Evolutionary conservation across 2,797 vertebrate genomes (phyloP), one percentile per base, ranked within the genome.

Genomic region (Gallirallus australis): DNA sequence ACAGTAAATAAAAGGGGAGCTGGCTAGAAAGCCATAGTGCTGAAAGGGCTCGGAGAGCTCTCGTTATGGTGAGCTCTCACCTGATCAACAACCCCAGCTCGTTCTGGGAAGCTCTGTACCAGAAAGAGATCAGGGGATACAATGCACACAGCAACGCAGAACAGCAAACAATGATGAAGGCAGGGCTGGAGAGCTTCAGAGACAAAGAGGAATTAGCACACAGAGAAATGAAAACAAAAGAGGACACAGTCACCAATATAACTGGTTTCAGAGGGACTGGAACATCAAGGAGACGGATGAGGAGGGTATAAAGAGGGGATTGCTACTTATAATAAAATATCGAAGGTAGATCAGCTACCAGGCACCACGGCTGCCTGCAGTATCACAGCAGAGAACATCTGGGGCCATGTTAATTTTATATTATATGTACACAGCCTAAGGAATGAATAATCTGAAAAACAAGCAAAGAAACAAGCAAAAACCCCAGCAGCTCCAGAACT

Each of bases 131-230:
- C 93, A 89, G 83, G 60, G 88, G 73, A 96, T 79, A 94, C 91
- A 96, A 96, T 93, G 88, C 85, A 91, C 95, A 95, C 88, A 96
- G 93, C 85, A 89, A 45, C 0, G 3, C 90, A 92, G 95, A 96
- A 96, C 91, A 94, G 95, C 94, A 95, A 96, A 96, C 96, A 95
- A 94, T 95, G 85, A 88, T 76, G 93, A 95, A 96, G 93, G 96
- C 90, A 94, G 90, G 71, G 88, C 90, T 82, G 80, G 85, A 85
- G 93, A 94, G 95, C 93, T 42, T 93, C 86, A 93, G 86, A 95
- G 94, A 96, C 96, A 96, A 96, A 94, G 93, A 95, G 93, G 88
- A 94, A 89, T 94, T 86, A 92, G 93, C 96, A 94, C 83, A 94
- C 5, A 95, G 94, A 94, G 77, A 90, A 95, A 95, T 65, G 88